These are phyloP conservation scores for Epizoanthus scotinus DNA, from an alignment of 92 coral and sea anemone species.

Conservation along the genomic window DNA sequence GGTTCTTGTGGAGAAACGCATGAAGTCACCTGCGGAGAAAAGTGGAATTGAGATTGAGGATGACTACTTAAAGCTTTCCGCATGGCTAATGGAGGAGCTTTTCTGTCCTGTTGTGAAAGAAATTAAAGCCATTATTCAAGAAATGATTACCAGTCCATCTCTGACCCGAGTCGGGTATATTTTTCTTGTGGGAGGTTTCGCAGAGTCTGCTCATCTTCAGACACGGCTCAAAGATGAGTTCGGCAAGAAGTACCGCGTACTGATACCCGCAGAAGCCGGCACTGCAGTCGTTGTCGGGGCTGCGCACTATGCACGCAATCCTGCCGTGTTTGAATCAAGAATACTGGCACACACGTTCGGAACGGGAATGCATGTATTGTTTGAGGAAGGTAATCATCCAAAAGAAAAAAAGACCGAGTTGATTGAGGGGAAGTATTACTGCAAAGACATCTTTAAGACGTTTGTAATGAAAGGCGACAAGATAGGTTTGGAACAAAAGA, in stretches of 20 bases:
- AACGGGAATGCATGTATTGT: constrained; percentile 32
- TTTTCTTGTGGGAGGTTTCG: constrained; percentile 72
- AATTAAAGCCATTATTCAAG: constrained; percentile 41
- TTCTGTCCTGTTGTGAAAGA: constrained; percentile 53
- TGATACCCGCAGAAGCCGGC: constrained; percentile 61
- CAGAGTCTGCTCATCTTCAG: constrained; percentile 54
- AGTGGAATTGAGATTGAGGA: neutral
- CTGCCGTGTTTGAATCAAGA: constrained; percentile 52
- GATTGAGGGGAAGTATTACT: constrained; percentile 44
- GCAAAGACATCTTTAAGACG: constrained; percentile 51
- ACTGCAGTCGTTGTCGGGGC: constrained; percentile 70
- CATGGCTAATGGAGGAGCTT: constrained; percentile 42
- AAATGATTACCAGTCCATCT: constrained; percentile 22
- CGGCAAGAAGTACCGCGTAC: constrained; percentile 8
- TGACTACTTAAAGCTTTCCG: constrained; percentile 41
- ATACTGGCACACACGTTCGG: constrained; percentile 65
- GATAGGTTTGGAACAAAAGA: constrained; percentile 48
- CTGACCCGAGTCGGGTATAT: constrained; percentile 38
- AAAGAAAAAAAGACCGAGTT: constrained; percentile 19
- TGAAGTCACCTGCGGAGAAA: neutral
- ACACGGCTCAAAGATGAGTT: constrained; percentile 37
- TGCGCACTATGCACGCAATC: constrained; percentile 58
- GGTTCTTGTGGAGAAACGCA: neutral
- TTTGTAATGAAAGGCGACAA: constrained; percentile 51
- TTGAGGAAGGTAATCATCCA: constrained; percentile 44